phyloP scores from a whole-genome alignment of 1,140 invertebrate genomes.

The Cepaea nemoralis region DNA sequence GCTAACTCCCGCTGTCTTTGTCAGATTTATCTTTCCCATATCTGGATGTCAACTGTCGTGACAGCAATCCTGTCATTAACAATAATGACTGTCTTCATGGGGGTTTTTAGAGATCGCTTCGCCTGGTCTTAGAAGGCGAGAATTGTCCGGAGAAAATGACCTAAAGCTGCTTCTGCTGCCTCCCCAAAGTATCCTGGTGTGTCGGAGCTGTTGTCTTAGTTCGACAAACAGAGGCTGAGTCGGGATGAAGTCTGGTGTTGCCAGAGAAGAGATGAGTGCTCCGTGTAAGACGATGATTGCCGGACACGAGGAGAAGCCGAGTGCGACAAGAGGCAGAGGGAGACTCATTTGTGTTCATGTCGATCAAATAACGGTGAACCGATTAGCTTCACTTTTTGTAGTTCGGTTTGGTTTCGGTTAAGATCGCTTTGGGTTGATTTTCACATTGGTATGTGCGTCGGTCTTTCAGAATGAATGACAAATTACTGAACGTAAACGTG shows the following conservation, averaged over 20 bases:
- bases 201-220: not conserved
- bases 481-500: too few species aligned
- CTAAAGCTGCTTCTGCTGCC: not conserved
- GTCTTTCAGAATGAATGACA: too few species aligned
- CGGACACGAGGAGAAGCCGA: not conserved
- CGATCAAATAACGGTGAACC: not conserved
- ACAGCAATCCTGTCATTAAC: not conserved
- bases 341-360: not conserved
- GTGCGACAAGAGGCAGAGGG: not conserved
- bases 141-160: not conserved
- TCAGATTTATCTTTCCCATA: not conserved
- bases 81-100: not conserved
- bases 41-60: not conserved
- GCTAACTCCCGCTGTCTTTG: not conserved
- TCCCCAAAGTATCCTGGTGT: not conserved
- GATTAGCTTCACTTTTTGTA: too few species aligned
- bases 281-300: not conserved
- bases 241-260: not conserved
- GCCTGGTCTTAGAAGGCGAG: not conserved
- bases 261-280: not conserved
- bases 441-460: too few species aligned
- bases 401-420: too few species aligned
- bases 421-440: too few species aligned
- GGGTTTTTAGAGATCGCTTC: not conserved
- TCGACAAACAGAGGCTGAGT: not conserved